Base-by-base conservation (phyloP, 2,797 vertebrate species). In the Rhinoraja longicauda region DNA sequence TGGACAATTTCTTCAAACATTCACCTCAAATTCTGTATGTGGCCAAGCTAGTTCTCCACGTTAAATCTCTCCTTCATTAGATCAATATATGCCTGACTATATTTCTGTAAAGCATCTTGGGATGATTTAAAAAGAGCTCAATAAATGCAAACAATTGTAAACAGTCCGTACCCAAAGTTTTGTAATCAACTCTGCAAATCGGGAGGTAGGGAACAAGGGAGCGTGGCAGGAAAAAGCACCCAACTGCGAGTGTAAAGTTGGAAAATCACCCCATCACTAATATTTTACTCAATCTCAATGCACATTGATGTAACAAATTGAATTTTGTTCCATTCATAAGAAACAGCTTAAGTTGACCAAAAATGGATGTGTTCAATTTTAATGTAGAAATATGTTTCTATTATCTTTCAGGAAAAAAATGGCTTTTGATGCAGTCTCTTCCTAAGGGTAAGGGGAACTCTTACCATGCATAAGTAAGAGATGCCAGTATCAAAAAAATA, bases 321-420 rank as follows among this genome's bases (percentile, higher is more conserved):
- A 1, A 67, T 21, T 88, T 36, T 17, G 13, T 29, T 59, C 12
- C 59, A 53, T 21, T 36, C 62, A 21, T 4, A 36, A 19, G 59
- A 67, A 36, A 67, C 21, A 36, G n/a, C 5, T 36, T 26, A 88
- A 88, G 84, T 88, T 88, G 84, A 84, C n/a, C 59, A 88, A 64
- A 17, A 36, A 29, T 53, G 26, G 81, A n/a, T n/a, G 53, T 59
- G 81, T 59, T 84, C 53, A 67, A 36, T 88, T 88, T 88, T 67
- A 88, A 88, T 88, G 84, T 29, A 67, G 9, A 88, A 32, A 67
- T 10, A 67, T 64, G n/a, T 88, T 88, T 64, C 84, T 88, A 88
- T 88, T 67, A 36, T n/a, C 2, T 88, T 88, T 88, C n/a, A 67
- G 12, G 17, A 88, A 88, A 86, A 64, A 88, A 64, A n/a, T 88